Percentiles rank a stretch among this genome's conserved stretches.
Conservation (phyloP, 2,797 vertebrate species). For the Sandelia bainsii region DNA sequence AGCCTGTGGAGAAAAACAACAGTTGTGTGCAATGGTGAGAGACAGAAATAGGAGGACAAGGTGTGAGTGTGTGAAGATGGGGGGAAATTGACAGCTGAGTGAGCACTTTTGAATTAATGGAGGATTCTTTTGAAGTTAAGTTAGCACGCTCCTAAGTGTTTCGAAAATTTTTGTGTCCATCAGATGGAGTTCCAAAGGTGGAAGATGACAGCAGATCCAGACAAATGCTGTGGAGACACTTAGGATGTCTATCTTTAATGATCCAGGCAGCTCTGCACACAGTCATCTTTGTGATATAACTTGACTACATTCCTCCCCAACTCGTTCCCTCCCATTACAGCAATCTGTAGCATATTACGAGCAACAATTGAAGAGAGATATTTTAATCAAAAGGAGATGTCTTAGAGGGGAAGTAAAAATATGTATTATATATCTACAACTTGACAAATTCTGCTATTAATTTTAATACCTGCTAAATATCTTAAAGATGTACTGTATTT, state of each 20-base stretch:
- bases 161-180: slow-evolving; percentile 6
- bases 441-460: slow-evolving; percentile 68
- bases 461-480: slow-evolving; percentile 78
- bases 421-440: slow-evolving; percentile 71
- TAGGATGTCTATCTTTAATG: slow-evolving; percentile 53
- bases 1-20: slow-evolving; percentile 35
- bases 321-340: slow-evolving; percentile 38
- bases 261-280: slow-evolving; percentile 56
- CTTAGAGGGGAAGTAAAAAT: slow-evolving; percentile 59
- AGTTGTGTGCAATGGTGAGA: slow-evolving; percentile 12
- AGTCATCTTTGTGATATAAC: slow-evolving; percentile 53
- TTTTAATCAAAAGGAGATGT: slow-evolving; percentile 77
- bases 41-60: slow-evolving; percentile 37
- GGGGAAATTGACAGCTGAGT: slow-evolving; percentile 38
- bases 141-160: background rate
- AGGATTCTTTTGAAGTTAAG: slow-evolving; percentile 19
- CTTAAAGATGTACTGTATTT: slow-evolving; percentile 70
- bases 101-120: slow-evolving; percentile 15
- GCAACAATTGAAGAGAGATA: slow-evolving; percentile 69
- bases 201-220: slow-evolving; percentile 49
- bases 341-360: slow-evolving; percentile 67
- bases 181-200: slow-evolving; percentile 28
- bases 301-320: slow-evolving; percentile 35
- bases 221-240: slow-evolving; percentile 51
- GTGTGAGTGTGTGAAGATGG: slow-evolving; percentile 32